Evolutionary conservation across 2,113 vertebrate species (phyloP).

Genomic region (western clawed frog (Xenopus tropicalis)): DNA sequence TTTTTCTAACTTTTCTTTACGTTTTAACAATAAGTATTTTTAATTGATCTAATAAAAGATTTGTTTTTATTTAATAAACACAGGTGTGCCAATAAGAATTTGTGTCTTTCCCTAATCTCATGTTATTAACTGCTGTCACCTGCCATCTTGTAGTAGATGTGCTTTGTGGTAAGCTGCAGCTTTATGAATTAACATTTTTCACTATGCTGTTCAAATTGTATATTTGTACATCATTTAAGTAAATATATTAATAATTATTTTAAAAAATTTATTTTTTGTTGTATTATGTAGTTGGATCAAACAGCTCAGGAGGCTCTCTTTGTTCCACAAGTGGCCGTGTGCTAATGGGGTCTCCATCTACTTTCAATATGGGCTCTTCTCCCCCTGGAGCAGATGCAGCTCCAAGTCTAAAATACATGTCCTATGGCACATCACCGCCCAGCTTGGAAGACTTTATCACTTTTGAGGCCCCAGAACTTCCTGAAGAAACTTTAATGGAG

Average conservation of each 20-base stretch:
- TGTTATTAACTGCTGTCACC: too few relatives aligned
- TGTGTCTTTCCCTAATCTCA: too few relatives aligned
- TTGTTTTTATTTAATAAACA: too few relatives aligned
- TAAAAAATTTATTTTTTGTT: neutral
- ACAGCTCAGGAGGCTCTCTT: slow-evolving; percentile 87
- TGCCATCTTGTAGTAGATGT: too few relatives aligned
- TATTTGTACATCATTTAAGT: neutral
- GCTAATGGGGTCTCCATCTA: slow-evolving; percentile 85
- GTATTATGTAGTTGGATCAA: slow-evolving; percentile 80
- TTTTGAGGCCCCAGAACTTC: slow-evolving; percentile 93
- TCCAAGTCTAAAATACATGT: slow-evolving; percentile 83
- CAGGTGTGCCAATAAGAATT: too few relatives aligned
- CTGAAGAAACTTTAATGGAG: slow-evolving; percentile 97
- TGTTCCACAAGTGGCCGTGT: slow-evolving; percentile 85
- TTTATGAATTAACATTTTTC: neutral
- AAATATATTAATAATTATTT: neutral
- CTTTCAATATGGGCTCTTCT: slow-evolving; percentile 72
- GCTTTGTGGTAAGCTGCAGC: too few relatives aligned
- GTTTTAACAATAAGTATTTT: too few relatives aligned
- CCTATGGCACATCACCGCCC: slow-evolving; percentile 90
- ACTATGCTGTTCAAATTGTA: neutral
- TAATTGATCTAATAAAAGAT: too few relatives aligned
- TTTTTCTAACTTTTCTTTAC: too few relatives aligned
- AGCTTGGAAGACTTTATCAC: slow-evolving; percentile 93
- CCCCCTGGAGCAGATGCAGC: slow-evolving; percentile 75